Evolutionary conservation across 2,888 invertebrate genomes (phyloP).

Genomic region (Drosophila gaucha): DNA sequence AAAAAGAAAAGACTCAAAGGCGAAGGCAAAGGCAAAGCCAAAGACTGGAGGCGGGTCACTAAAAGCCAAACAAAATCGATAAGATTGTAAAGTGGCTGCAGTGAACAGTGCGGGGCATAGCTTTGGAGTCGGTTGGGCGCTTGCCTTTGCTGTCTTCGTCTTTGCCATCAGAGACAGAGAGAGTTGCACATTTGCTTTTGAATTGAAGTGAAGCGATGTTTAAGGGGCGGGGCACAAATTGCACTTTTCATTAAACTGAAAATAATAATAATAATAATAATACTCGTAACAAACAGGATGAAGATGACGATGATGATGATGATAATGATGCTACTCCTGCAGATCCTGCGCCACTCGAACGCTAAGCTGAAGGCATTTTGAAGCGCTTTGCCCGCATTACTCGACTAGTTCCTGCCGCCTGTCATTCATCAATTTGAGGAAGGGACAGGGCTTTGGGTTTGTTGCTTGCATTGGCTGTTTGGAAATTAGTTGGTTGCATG

Average conservation of each 20-base stretch:
- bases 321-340: slow-evolving; percentile 22
- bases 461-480: slow-evolving; percentile 24
- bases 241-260: slow-evolving; percentile 78
- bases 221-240: slow-evolving; percentile 41
- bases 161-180: not conserved
- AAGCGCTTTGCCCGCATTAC: slow-evolving; percentile 61
- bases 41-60: slow-evolving; percentile 39
- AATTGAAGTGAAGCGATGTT: slow-evolving; percentile 50
- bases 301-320: slow-evolving; percentile 30
- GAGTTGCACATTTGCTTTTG: slow-evolving; percentile 70
- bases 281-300: slow-evolving; percentile 45
- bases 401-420: slow-evolving; percentile 44
- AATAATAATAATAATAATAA: slow-evolving; percentile 64
- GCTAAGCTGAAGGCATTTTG: slow-evolving; percentile 46
- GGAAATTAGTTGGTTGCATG: slow-evolving; percentile 67
- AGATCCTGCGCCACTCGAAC: slow-evolving; percentile 42
- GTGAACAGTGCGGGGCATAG: slow-evolving; percentile 6
- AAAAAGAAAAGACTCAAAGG: slow-evolving; percentile 51
- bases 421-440: slow-evolving; percentile 64
- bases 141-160: slow-evolving; percentile 29
- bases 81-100: slow-evolving; percentile 67
- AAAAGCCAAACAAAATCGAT: slow-evolving; percentile 74
- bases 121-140: slow-evolving; percentile 8
- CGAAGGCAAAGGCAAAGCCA: slow-evolving; percentile 48
- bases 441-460: not conserved